These are phyloP conservation scores for Trichosurus vulpecula DNA, from an alignment of 2,797 vertebrate genomes.

Conservation along the genomic window DNA sequence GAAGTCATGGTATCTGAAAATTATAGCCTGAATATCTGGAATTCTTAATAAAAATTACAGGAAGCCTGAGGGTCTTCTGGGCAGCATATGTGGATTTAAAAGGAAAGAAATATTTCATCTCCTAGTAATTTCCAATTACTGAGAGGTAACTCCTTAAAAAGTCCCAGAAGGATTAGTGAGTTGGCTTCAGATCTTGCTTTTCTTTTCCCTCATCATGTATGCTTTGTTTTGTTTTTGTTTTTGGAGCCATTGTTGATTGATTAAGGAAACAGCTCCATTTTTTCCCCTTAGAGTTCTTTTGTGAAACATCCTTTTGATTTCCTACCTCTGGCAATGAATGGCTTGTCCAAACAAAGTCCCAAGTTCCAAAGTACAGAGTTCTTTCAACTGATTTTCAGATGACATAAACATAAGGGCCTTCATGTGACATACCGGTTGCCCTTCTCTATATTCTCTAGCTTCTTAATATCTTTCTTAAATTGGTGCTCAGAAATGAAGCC, in stretches of 20 bases:
- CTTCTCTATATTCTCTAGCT: not conserved
- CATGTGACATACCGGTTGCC: not conserved
- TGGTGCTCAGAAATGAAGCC: not conserved
- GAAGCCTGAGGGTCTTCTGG: not conserved
- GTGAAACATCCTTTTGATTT: not conserved
- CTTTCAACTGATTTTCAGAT: not conserved
- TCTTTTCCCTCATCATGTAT: not conserved
- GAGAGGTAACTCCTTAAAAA: constrained; percentile 2
- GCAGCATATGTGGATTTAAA: not conserved
- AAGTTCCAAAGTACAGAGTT: not conserved
- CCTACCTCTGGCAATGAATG: not conserved
- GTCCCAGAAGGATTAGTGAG: not conserved
- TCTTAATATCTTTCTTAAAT: not conserved
- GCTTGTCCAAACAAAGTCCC: not conserved
- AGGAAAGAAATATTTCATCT: constrained; percentile 2
- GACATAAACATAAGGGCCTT: not conserved
- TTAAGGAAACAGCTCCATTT: not conserved
- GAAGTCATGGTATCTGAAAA: not conserved
- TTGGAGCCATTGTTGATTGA: not conserved
- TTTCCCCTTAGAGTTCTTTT: not conserved
- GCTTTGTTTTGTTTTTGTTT: not conserved
- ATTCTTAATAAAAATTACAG: constrained; percentile 1
- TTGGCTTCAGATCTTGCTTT: not conserved
- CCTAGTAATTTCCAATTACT: not conserved
- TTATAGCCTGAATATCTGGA: not conserved